Base-by-base conservation (phyloP, 2,797 vertebrate genomes). In the Chaetophractus vellerosus region DNA sequence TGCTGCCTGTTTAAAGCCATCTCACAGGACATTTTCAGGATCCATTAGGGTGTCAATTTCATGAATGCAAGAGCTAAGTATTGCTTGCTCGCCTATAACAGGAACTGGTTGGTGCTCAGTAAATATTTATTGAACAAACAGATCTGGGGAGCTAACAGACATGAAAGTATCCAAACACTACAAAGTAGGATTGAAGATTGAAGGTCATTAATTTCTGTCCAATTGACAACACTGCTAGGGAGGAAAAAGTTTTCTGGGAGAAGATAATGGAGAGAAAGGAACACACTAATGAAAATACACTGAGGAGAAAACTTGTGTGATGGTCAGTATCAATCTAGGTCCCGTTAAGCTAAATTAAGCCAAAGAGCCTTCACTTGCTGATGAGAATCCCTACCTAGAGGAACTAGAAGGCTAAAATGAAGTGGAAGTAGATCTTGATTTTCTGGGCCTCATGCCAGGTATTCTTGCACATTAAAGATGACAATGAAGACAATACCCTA, bases 331-430 rank as follows among this genome's bases (percentile, higher is more conserved):
- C 38, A 4, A 2, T 36, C 38, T 33, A 66, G 57, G 68, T 11
- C 63, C 24, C 66, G 33, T 9, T 6, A 78, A 82, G 76, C 72
- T 64, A 59, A 64, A 90, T 1, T 24, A 81, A 94, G 48, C 90
- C 87, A 71, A 72, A 92, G 75, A 52, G 52, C 28, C 28, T 83
- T 80, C 69, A 24, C 79, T 84, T 69, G 8, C 33, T n/a, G 79
- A 75, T 36, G 15, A 79, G 16, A 31, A n/a, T 69, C 83, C 75
- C 64, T 96, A 83, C 24, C 36, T 78, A 48, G 52, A 93, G 72
- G 92, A 96, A 84, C 91, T 41, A 8, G 76, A 94, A 45, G 86
- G 31, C 57, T 86, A 75, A 31, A 36, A 59, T 78, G 82, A 82
- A 41, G 57, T 68, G 64, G 76, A 94, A 93, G 81, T 41, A 93